A percentile compares a stretch with the other conserved stretches of the same genome.
phyloP scores from a whole-genome alignment of 1,140 invertebrate species.

The Ostrea denselamellosa region DNA sequence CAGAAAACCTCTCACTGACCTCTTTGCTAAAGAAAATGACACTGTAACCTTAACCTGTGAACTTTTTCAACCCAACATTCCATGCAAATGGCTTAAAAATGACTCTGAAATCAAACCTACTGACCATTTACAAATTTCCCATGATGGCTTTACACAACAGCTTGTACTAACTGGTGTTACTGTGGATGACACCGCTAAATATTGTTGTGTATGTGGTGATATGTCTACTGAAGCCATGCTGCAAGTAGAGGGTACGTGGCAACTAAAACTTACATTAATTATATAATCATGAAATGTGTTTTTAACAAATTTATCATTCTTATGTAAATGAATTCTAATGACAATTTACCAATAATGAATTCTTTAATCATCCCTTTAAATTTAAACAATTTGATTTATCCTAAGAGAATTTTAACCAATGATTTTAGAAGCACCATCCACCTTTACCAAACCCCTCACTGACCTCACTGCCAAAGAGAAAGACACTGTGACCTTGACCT shows the following conservation, averaged over 20 bases:
- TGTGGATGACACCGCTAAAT: constrained; percentile 62
- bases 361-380: no score
- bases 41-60: constrained; percentile 74
- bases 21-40: constrained; percentile 69
- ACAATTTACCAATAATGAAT: no score
- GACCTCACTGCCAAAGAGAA: constrained; percentile 59
- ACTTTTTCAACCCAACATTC: constrained; percentile 70
- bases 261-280: not conserved
- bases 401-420: no score
- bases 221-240: constrained; percentile 57
- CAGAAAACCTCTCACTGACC: constrained; percentile 67
- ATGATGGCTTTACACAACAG: constrained; percentile 58
- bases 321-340: not conserved
- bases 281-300: not conserved
- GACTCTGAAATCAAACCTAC: constrained; percentile 74
- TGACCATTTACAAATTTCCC: constrained; percentile 75
- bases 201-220: constrained; percentile 65
- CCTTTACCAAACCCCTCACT: constrained; percentile 64
- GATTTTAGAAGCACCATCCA: constrained; percentile 59
- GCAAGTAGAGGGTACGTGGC: constrained; percentile 57
- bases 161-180: constrained; percentile 60
- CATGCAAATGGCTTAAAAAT: constrained; percentile 77
- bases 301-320: not conserved
- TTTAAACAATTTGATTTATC: no score
- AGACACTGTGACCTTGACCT: constrained; percentile 56